Percentiles rank a stretch among this genome's conserved stretches.
These are phyloP conservation scores for Pachypsylla venusta DNA, from an alignment of 1,140 invertebrate genomes.

Conservation along the genomic window DNA sequence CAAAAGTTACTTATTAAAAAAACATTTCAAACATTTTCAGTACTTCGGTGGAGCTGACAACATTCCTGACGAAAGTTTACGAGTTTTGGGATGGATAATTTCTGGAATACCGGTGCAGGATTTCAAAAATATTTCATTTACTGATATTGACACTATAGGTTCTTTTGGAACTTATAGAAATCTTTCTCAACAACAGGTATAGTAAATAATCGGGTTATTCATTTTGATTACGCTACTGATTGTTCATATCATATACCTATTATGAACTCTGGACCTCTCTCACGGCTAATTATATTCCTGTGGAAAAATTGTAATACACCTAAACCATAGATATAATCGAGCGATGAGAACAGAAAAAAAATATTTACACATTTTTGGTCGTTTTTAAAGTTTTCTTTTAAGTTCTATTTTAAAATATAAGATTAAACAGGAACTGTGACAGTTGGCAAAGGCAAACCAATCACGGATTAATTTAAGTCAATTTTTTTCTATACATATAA, in stretches of 20 bases:
- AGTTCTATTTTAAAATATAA: too few relatives aligned
- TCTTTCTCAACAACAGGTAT: conserved; percentile 27
- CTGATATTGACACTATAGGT: conserved; percentile 33
- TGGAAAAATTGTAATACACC: background rate
- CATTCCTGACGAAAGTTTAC: conserved; percentile 30
- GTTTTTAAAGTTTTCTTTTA: background rate
- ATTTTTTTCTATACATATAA: too few relatives aligned
- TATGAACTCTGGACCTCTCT: background rate
- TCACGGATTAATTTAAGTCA: too few relatives aligned
- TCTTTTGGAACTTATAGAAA: conserved; percentile 35
- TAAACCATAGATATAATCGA: background rate
- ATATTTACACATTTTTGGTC: background rate
- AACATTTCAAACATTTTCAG: too few relatives aligned
- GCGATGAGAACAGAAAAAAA: background rate
- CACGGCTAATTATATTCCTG: background rate
- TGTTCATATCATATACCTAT: background rate
- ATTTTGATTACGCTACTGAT: background rate
- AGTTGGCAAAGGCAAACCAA: too few relatives aligned
- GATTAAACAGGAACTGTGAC: too few relatives aligned
- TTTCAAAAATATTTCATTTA: conserved; percentile 33
- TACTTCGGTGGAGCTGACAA: background rate
- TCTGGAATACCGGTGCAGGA: conserved; percentile 31
- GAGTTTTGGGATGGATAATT: conserved; percentile 33
- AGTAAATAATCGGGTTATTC: background rate
- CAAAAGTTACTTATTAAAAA: too few relatives aligned